These are phyloP conservation scores for Campoletis sonorensis DNA, from an alignment of 1,140 invertebrate species.

Conservation along the genomic window DNA sequence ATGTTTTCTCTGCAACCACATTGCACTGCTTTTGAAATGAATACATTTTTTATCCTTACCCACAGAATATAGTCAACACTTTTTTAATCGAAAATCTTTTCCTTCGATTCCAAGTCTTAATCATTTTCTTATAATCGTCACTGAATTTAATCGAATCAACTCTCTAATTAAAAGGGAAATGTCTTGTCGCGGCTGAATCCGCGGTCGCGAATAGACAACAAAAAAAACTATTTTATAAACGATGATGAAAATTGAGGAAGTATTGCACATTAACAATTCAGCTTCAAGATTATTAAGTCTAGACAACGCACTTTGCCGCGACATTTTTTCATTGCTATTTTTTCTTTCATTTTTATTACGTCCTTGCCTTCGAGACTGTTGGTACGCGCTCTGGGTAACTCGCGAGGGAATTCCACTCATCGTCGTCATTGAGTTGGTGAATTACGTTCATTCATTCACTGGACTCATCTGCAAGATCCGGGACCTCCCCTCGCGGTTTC, in stretches of 20 bases:
- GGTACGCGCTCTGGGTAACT: not conserved
- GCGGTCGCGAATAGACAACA: not conserved
- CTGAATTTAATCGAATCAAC: too few species aligned
- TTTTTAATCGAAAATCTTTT: too few species aligned
- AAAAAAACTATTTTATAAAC: not conserved
- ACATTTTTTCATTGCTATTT: slow-evolving; percentile 24
- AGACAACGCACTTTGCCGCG: slow-evolving; percentile 26
- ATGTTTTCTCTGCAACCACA: too few species aligned
- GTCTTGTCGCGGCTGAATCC: too few species aligned
- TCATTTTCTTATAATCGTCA: too few species aligned
- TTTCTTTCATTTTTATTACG: not conserved
- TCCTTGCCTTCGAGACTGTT: not conserved
- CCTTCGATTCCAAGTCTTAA: too few species aligned
- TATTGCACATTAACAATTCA: not conserved
- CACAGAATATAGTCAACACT: too few species aligned
- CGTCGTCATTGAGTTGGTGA: slow-evolving; percentile 30
- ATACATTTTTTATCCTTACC: too few species aligned
- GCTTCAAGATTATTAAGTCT: slow-evolving; percentile 19
- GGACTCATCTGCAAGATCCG: not conserved
- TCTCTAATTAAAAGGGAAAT: too few species aligned
- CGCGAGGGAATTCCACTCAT: slow-evolving; percentile 37
- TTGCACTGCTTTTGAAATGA: too few species aligned
- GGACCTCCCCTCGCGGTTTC: not conserved
- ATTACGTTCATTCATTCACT: slow-evolving; percentile 38
- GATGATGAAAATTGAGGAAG: not conserved